phyloP scores from a whole-genome alignment of 1,140 invertebrate species.

The Eriocheir sinensis region DNA sequence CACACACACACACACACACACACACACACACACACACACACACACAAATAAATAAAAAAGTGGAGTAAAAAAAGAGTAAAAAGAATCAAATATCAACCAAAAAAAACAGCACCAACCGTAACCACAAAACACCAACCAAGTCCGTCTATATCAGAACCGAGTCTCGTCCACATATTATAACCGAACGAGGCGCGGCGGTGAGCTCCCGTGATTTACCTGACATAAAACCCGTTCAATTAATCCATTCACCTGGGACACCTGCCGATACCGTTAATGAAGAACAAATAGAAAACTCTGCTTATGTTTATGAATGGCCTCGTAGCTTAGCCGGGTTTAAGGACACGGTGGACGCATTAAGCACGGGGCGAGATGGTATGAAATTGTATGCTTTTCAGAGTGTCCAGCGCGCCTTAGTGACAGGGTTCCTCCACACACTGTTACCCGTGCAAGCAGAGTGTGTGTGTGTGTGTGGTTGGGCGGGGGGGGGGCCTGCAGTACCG shows the following conservation, averaged over 20 bases:
- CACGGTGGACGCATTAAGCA: background rate
- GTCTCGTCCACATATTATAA: background rate
- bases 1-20: too few relatives aligned
- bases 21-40: too few relatives aligned
- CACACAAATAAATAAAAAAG: too few relatives aligned
- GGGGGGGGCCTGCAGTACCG: too few relatives aligned
- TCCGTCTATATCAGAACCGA: background rate
- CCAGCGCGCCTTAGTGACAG: background rate
- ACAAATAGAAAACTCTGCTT: slow-evolving; percentile 17
- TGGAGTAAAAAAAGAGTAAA: background rate
- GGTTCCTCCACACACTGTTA: too few relatives aligned
- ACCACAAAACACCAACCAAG: background rate
- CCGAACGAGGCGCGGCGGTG: background rate
- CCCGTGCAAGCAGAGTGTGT: too few relatives aligned
- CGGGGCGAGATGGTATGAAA: background rate
- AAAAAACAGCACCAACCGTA: background rate
- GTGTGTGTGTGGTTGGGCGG: too few relatives aligned
- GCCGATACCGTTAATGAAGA: background rate
- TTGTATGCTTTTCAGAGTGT: background rate
- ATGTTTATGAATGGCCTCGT: background rate
- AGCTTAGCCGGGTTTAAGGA: background rate
- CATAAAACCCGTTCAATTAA: slow-evolving; percentile 1
- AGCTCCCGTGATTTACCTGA: background rate
- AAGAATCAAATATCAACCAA: background rate
- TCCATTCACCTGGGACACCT: slow-evolving; percentile 12